These are phyloP conservation scores for Oxygymnocypris stewartii DNA, from an alignment of 2,113 vertebrate genomes.

Conservation along the genomic window DNA sequence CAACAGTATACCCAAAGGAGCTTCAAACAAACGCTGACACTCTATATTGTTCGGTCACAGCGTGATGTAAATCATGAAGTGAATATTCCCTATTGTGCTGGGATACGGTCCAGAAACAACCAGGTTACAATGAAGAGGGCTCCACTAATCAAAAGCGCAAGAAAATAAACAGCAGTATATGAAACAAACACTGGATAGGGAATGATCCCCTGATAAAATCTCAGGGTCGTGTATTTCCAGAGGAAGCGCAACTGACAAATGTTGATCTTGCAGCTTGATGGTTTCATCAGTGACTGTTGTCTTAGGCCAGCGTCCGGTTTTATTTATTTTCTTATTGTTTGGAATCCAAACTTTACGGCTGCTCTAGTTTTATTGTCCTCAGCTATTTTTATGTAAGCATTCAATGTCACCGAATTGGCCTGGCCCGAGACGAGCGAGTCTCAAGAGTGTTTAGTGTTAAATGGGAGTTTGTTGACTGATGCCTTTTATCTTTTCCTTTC, in stretches of 20 bases:
- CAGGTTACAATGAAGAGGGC: conserved; percentile 41
- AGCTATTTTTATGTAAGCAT: neutral
- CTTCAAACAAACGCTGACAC: conserved; percentile 44
- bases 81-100: conserved; percentile 47
- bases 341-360: conserved; percentile 18
- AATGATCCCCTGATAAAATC: conserved; percentile 39
- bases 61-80: conserved; percentile 10
- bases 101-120: conserved; percentile 52
- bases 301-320: conserved; percentile 13
- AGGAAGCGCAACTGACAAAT: conserved; percentile 33
- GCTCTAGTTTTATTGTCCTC: conserved; percentile 36
- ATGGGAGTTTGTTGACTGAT: conserved; percentile 60
- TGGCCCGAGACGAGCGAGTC: neutral
- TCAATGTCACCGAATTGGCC: conserved; percentile 11
- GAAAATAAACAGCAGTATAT: conserved; percentile 56
- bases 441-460: conserved; percentile 59
- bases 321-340: conserved; percentile 42
- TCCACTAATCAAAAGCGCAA: conserved; percentile 55
- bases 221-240: conserved; percentile 37
- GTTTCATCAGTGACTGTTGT: conserved; percentile 27
- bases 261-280: conserved; percentile 37
- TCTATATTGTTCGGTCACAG: conserved; percentile 45
- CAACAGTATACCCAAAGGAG: conserved; percentile 28
- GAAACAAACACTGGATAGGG: conserved; percentile 45
- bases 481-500: conserved; percentile 62